Percentiles rank a stretch among this genome's conserved stretches.
phyloP scores from a whole-genome alignment of 2,113 vertebrate species.

The Elgaria multicarinata region DNA sequence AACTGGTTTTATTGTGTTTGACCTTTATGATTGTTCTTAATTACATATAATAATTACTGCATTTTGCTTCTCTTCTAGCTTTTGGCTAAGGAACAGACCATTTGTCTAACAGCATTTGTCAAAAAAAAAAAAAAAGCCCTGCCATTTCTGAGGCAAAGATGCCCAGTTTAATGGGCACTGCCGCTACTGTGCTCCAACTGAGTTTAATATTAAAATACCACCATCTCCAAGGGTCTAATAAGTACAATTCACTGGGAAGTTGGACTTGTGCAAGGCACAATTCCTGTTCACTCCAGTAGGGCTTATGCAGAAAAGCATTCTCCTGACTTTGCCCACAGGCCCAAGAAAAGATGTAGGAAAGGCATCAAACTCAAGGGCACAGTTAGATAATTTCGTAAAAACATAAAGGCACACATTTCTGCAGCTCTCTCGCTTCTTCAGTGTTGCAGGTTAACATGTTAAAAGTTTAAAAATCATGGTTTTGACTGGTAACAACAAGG shows the following conservation, averaged over 20 bases:
- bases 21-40: neutral
- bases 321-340: neutral
- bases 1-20: neutral
- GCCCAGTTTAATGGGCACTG: neutral
- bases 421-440: slow-evolving; percentile 72
- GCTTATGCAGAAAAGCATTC: neutral
- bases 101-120: neutral
- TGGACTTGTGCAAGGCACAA: neutral
- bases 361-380: neutral
- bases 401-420: slow-evolving; percentile 47
- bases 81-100: neutral
- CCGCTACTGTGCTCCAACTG: neutral
- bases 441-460: slow-evolving; percentile 74
- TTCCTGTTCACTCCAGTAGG: neutral
- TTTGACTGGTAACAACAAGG: slow-evolving; percentile 46
- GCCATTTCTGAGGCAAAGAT: neutral
- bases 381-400: neutral
- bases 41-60: neutral
- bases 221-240: neutral
- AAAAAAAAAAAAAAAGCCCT: neutral
- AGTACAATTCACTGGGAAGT: neutral
- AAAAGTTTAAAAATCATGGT: slow-evolving; percentile 60
- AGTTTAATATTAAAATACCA: neutral
- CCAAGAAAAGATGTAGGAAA: neutral
- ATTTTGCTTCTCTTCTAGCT: neutral